phyloP scores from a whole-genome alignment of 30 jellyfish, hydroid and myxozoan genomes.

The Aurelia aurita complex sp. Pacific region DNA sequence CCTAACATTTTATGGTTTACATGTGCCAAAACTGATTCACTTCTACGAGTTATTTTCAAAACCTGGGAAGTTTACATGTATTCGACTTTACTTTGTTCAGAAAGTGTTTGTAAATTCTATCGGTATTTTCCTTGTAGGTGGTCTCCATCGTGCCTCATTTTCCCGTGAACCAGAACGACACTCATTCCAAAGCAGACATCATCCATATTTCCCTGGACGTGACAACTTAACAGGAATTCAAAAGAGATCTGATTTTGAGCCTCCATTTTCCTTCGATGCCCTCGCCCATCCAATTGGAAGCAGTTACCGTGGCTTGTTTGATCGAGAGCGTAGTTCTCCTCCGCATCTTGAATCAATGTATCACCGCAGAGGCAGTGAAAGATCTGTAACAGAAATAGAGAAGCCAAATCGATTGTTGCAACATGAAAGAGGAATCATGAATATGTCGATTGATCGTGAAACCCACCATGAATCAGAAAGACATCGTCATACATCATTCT shows the following conservation, averaged over 20 bases:
- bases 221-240: constrained; percentile 35
- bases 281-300: constrained; percentile 43
- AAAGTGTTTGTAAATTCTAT: too few relatives aligned
- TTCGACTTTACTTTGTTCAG: too few relatives aligned
- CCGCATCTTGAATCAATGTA: constrained; percentile 66
- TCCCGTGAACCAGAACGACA: constrained; percentile 58
- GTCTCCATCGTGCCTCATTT: constrained; percentile 42
- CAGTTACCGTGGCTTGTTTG: constrained; percentile 51
- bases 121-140: neutral
- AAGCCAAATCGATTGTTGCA: constrained; percentile 39
- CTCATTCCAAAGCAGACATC: constrained; percentile 54
- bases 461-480: constrained; percentile 62
- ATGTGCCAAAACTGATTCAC: too few relatives aligned
- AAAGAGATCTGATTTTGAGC: constrained; percentile 57
- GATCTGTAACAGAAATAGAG: constrained; percentile 39
- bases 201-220: constrained; percentile 53
- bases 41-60: too few relatives aligned
- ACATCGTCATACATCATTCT: constrained; percentile 60
- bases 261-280: constrained; percentile 38
- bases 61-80: too few relatives aligned
- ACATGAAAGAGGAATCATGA: constrained; percentile 46
- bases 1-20: too few relatives aligned
- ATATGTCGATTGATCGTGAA: constrained; percentile 64
- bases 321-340: constrained; percentile 66
- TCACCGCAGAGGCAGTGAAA: constrained; percentile 59